phyloP scores from a whole-genome alignment of 2,797 vertebrate species.

The Sebastes vulpes region DNA sequence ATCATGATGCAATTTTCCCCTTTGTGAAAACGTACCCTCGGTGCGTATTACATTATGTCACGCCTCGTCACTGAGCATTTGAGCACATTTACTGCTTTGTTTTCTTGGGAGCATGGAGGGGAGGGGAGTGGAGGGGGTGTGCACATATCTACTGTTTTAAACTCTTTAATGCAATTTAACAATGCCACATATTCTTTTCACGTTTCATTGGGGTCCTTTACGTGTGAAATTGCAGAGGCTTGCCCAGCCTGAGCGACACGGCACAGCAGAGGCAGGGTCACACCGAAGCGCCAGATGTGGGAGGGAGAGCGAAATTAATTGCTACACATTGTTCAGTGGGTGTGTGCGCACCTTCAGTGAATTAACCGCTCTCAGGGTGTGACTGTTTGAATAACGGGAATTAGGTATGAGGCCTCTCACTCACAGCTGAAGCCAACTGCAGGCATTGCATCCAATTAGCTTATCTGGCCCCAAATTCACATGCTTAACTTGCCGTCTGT shows the following conservation, averaged over 20 bases:
- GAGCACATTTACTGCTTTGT: conserved; percentile 74
- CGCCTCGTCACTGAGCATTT: conserved; percentile 72
- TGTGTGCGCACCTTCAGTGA: conserved; percentile 84
- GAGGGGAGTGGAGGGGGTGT: neutral
- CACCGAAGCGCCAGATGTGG: conserved; percentile 84
- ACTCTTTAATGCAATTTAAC: conserved; percentile 90
- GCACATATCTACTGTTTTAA: conserved; percentile 72
- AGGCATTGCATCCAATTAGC: conserved; percentile 80
- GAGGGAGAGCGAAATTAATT: conserved; percentile 86
- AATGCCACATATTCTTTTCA: conserved; percentile 86
- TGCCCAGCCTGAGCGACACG: conserved; percentile 63
- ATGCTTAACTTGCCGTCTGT: conserved; percentile 81
- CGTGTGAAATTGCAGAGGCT: conserved; percentile 84
- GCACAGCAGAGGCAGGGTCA: conserved; percentile 73
- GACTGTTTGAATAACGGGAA: conserved; percentile 78
- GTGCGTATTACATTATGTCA: conserved; percentile 65
- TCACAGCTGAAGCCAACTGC: conserved; percentile 84
- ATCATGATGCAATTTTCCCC: conserved; percentile 41
- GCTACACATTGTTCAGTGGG: conserved; percentile 88
- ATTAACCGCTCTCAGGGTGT: conserved; percentile 80
- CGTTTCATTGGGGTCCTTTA: conserved; percentile 86
- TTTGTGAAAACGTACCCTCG: conserved; percentile 51
- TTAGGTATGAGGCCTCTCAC: conserved; percentile 78
- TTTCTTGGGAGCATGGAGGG: conserved; percentile 47
- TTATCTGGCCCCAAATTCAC: conserved; percentile 74